Conservation (phyloP, 1,140 invertebrate genomes). For the Drosophila tani region DNA sequence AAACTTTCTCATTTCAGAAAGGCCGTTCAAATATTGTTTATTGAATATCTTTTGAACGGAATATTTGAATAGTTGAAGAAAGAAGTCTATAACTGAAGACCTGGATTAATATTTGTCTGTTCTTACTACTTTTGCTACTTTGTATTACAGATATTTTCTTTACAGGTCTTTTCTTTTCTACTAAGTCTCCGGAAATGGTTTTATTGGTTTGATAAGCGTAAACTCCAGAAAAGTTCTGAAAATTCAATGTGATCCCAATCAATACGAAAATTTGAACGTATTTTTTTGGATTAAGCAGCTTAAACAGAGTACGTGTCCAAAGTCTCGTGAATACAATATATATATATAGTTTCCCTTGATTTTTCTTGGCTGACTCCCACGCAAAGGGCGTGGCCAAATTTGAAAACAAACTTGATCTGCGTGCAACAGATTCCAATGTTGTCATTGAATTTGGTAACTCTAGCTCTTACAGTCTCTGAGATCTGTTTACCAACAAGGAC, state of each 20-base stretch:
- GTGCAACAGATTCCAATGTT: too few species aligned
- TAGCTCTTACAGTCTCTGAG: too few species aligned
- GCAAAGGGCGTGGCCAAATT: conserved; percentile 24
- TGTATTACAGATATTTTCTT: too few species aligned
- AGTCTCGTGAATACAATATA: conserved; percentile 25
- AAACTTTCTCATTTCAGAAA: too few species aligned
- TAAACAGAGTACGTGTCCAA: conserved; percentile 24
- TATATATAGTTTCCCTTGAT: conserved; percentile 57
- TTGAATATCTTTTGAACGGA: too few species aligned
- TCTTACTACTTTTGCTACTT: too few species aligned
- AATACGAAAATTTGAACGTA: conserved; percentile 8
- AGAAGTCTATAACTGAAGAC: not conserved
- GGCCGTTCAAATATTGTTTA: too few species aligned
- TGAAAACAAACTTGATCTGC: too few species aligned
- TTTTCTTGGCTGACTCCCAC: conserved; percentile 62
- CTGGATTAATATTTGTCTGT: not conserved
- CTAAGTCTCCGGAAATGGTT: not conserved
- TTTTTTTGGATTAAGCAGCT: conserved; percentile 8
- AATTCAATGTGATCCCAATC: not conserved
- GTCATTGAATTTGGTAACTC: too few species aligned
- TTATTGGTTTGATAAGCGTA: not conserved
- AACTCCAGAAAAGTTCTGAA: not conserved
- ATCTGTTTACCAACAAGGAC: too few species aligned
- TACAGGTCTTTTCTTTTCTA: too few species aligned
- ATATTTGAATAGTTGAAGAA: too few species aligned